phyloP scores from a whole-genome alignment of 2,797 vertebrate species.

The Graptemys geographica region DNA sequence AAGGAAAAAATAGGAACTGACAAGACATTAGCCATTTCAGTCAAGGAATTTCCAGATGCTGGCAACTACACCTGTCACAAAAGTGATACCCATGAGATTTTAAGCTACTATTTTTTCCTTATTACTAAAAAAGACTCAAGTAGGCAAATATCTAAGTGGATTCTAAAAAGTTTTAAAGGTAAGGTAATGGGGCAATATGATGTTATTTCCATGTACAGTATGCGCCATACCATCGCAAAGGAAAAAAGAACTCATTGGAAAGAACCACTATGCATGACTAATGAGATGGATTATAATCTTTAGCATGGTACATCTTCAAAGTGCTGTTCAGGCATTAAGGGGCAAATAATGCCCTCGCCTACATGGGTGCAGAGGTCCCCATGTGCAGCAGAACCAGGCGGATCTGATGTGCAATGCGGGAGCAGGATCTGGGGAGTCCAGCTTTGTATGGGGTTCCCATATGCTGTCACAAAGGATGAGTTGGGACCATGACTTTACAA shows the following conservation, averaged over 20 bases:
- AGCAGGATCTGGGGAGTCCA: neutral
- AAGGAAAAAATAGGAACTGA: conserved; percentile 39
- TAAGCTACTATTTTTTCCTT: conserved; percentile 67
- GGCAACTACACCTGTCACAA: conserved; percentile 78
- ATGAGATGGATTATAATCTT: neutral
- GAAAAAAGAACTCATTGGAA: neutral
- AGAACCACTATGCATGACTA: neutral
- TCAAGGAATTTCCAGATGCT: conserved; percentile 76
- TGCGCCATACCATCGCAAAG: neutral
- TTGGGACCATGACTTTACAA: neutral
- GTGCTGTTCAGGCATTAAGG: neutral
- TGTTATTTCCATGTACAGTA: neutral
- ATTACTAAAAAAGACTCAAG: conserved; percentile 72
- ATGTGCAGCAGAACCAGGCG: neutral
- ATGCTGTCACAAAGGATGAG: neutral
- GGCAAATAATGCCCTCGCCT: accelerated
- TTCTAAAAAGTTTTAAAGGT: conserved; percentile 62
- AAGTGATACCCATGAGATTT: conserved; percentile 22
- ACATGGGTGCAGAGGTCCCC: neutral
- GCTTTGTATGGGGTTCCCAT: neutral
- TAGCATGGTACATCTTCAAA: neutral
- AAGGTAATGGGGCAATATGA: accelerated
- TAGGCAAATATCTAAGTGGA: conserved; percentile 46
- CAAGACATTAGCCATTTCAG: conserved; percentile 62
- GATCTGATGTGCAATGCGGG: neutral